Conservation (phyloP, 1,140 invertebrate genomes). For the Acromyrmex echinatior region DNA sequence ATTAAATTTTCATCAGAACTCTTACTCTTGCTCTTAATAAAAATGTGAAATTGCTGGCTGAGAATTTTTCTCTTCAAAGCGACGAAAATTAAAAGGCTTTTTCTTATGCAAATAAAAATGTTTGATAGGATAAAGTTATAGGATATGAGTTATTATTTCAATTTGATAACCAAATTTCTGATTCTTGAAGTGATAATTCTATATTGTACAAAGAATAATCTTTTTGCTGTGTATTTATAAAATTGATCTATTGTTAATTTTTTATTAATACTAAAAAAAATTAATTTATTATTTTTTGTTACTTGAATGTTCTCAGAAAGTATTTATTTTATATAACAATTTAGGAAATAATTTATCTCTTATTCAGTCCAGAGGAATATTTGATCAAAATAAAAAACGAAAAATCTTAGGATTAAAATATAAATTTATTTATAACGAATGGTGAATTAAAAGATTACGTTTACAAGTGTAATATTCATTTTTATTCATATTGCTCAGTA, state of each 20-base stretch:
- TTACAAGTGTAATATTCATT: neutral
- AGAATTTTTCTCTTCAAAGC: neutral
- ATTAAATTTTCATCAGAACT: conserved; percentile 26
- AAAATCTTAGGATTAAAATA: neutral
- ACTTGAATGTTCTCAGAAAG: neutral
- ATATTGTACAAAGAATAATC: neutral
- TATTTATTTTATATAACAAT: neutral
- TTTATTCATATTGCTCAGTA: neutral
- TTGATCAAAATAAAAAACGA: neutral
- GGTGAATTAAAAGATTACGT: neutral
- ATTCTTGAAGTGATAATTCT: neutral
- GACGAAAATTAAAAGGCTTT: neutral
- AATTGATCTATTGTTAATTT: too few relatives aligned
- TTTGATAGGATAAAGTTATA: neutral
- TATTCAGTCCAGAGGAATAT: neutral
- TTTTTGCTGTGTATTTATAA: neutral
- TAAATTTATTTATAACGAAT: neutral
- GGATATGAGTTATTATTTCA: neutral
- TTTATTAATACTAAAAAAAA: conserved; percentile 2
- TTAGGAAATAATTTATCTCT: neutral
- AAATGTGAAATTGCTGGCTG: neutral
- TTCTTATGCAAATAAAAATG: neutral
- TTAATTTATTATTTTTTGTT: neutral
- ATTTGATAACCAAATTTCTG: neutral
- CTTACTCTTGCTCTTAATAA: neutral